A percentile compares a stretch with the other conserved stretches of the same genome.
Conservation (phyloP, 1,140 invertebrate species). For the Lucilia cuprina region DNA sequence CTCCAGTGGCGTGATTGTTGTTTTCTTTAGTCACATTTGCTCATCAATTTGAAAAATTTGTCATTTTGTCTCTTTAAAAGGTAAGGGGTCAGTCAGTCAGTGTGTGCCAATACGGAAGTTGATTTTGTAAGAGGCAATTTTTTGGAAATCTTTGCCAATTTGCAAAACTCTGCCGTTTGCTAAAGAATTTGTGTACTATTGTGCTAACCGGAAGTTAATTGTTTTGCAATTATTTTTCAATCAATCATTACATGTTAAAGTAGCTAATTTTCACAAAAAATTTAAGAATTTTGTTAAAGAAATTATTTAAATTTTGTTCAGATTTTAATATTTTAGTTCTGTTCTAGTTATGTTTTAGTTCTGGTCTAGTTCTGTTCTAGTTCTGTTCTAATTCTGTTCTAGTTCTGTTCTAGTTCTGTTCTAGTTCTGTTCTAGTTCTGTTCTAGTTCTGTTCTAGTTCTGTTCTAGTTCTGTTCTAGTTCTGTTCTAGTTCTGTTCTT, state of each 20-base stretch:
- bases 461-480: no score
- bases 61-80: not conserved
- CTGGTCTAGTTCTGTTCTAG: no score
- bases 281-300: not conserved
- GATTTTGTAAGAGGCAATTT: not conserved
- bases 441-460: no score
- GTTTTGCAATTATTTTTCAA: not conserved
- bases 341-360: no score
- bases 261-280: no score
- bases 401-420: no score
- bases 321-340: no score
- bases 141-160: not conserved
- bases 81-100: not conserved
- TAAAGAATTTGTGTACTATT: not conserved
- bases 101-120: slow-evolving; percentile 11
- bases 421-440: no score
- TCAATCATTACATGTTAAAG: not conserved
- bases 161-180: not conserved
- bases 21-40: not conserved
- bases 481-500: no score
- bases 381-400: no score
- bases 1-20: slow-evolving; percentile 28
- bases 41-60: not conserved
- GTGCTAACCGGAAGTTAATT: slow-evolving; percentile 9
- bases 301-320: not conserved